Conservation (phyloP, 2,888 invertebrate genomes). For the Orgyia antiqua region DNA sequence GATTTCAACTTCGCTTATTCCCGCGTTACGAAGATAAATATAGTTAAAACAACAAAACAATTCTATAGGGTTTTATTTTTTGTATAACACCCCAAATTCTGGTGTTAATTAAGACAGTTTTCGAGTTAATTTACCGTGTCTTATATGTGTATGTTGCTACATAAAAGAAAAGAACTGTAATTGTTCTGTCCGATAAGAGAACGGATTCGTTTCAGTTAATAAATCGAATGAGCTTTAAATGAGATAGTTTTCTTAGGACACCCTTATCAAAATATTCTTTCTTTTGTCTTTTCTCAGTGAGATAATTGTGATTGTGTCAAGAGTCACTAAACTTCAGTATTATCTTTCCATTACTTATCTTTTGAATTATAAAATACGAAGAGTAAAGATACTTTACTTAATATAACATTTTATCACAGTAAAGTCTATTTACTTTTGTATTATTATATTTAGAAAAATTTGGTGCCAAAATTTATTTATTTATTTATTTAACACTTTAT, state of each 20-base stretch:
- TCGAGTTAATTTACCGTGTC: too few relatives aligned
- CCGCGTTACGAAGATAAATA: too few relatives aligned
- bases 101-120: too few relatives aligned
- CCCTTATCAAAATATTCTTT: conserved; percentile 13
- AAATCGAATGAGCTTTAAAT: conserved; percentile 12
- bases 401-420: neutral
- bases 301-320: conserved; percentile 4
- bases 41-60: too few relatives aligned
- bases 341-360: neutral
- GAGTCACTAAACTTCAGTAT: neutral
- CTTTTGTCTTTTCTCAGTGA: neutral
- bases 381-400: neutral
- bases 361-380: neutral
- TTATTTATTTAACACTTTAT: too few relatives aligned
- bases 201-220: conserved; percentile 22
- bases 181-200: conserved; percentile 30
- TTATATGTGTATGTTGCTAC: too few relatives aligned
- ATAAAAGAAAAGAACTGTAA: neutral
- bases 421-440: neutral
- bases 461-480: too few relatives aligned
- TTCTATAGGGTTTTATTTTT: too few relatives aligned
- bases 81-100: too few relatives aligned
- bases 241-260: too few relatives aligned
- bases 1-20: too few relatives aligned
- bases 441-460: too few relatives aligned